Evolutionary conservation across 2,113 vertebrate species (phyloP), one percentile per base, ranked within the genome.

Genomic region (Holacanthus passer): DNA sequence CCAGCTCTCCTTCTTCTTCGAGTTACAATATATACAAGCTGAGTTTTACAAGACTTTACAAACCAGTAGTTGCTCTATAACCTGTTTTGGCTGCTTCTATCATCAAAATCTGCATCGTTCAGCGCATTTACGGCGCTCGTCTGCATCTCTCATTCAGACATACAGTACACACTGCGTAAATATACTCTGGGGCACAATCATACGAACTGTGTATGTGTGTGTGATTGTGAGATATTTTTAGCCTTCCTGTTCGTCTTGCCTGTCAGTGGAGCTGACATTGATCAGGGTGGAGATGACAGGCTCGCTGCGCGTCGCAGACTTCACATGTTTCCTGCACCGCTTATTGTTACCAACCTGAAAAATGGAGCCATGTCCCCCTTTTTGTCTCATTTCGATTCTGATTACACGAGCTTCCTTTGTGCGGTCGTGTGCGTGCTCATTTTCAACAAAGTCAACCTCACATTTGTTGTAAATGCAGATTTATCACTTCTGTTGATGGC

Each of bases 191-290:
- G 76, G 79, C 65, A 13, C 72, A 71, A 39, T 85, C 72, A 74
- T 63, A 69, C 50, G 19, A 20, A 60, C 16, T n/a, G 59, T 70
- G 22, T 62, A 16, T 35, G 43, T 32, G 69, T 71, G 31, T 77
- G 59, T 63, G 80, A 35, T 11, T 68, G 71, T 24, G 85, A 53
- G 79, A 8, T 89, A 91, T 93, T 87, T 92, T 92, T 90, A 91
- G 81, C 85, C 69, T 48, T 31, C 79, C 52, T 76, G 79, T 70
- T 91, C 32, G 68, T 87, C 83, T 84, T 71, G 82, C 75, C 82
- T 88, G 90, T 90, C 91, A 86, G 82, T 71, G 75, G 66, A 67
- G 70, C 83, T 85, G 90, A 91, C 92, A 83, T 77, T 74, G 89
- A 91, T 92, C 76, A 56, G 67, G 81, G 85, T 29, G 85, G 87